These are phyloP conservation scores for Periophthalmus modestus DNA, from an alignment of 2,113 vertebrate species.

Conservation along the genomic window DNA sequence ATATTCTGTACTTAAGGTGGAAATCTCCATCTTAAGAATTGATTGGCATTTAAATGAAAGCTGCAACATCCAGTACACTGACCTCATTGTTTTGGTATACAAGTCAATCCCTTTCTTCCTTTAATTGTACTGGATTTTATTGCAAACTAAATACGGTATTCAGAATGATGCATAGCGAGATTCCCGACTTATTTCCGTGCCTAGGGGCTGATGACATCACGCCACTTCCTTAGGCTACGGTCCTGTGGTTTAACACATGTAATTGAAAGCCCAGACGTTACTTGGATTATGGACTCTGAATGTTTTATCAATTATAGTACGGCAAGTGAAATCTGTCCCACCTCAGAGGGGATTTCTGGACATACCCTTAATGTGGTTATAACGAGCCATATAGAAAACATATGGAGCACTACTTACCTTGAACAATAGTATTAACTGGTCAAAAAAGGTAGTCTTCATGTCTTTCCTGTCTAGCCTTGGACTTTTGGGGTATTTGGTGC, in stretches of 20 bases:
- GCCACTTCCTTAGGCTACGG: slow-evolving; percentile 42
- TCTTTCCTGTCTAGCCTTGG: background rate
- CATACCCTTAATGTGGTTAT: slow-evolving; percentile 12
- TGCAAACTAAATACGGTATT: slow-evolving; percentile 33
- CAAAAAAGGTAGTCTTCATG: slow-evolving; percentile 31
- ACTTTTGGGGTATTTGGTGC: slow-evolving; percentile 18
- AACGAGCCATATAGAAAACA: slow-evolving; percentile 41
- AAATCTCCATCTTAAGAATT: background rate
- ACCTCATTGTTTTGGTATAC: background rate
- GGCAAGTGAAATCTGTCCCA: slow-evolving; percentile 31
- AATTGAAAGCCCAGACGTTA: slow-evolving; percentile 44
- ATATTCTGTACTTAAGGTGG: background rate
- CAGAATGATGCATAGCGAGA: slow-evolving; percentile 24
- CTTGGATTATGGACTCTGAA: slow-evolving; percentile 20
- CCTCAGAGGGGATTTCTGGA: slow-evolving; percentile 19
- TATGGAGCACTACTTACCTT: slow-evolving; percentile 35
- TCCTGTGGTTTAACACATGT: slow-evolving; percentile 50
- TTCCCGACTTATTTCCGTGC: slow-evolving; percentile 51
- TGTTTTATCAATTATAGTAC: slow-evolving; percentile 58
- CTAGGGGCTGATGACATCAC: slow-evolving; percentile 65
- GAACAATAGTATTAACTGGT: slow-evolving; percentile 18
- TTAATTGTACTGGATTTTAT: slow-evolving; percentile 18
- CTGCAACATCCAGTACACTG: too few species aligned
- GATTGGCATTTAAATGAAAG: background rate
- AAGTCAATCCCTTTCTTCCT: background rate